Conservation (phyloP, 2,797 vertebrate species). For the Vireo griseus region DNA sequence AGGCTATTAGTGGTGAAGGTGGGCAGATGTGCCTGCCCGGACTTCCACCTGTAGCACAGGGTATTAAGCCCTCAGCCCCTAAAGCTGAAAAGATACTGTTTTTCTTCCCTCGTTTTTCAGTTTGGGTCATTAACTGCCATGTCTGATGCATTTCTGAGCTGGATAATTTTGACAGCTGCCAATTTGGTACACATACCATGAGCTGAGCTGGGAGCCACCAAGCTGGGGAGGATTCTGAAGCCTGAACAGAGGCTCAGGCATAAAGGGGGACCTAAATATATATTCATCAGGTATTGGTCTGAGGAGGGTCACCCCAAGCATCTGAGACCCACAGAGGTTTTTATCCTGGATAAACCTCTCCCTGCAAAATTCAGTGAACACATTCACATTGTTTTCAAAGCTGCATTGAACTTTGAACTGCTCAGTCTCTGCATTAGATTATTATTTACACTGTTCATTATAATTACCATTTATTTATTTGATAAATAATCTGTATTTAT, state of each 20-base stretch:
- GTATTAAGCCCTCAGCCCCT: not conserved
- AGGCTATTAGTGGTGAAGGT: not conserved
- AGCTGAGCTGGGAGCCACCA: not conserved
- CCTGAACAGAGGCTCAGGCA: not conserved
- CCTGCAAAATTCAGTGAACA: not conserved
- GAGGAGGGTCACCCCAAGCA: not conserved
- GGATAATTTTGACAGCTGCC: constrained; percentile 34
- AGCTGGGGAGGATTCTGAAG: not conserved
- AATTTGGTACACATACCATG: constrained; percentile 30
- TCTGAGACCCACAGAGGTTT: not conserved
- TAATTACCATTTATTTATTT: not conserved
- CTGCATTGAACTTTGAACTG: not conserved
- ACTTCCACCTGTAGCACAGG: not conserved
- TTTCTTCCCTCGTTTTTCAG: not conserved
- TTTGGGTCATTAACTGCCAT: not conserved
- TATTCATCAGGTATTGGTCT: not conserved
- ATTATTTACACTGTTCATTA: not conserved
- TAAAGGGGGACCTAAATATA: fast-evolving
- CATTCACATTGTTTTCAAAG: not conserved
- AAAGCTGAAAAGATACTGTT: not conserved
- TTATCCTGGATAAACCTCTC: not conserved
- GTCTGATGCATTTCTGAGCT: constrained; percentile 12
- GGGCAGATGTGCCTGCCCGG: not conserved
- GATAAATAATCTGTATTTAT: not conserved
- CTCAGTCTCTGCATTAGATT: fast-evolving